Percentiles rank a stretch among this genome's conserved stretches.
Evolutionary conservation across 2,888 invertebrate genomes (phyloP).

Genomic region (Drepanosiphum platanoidis): DNA sequence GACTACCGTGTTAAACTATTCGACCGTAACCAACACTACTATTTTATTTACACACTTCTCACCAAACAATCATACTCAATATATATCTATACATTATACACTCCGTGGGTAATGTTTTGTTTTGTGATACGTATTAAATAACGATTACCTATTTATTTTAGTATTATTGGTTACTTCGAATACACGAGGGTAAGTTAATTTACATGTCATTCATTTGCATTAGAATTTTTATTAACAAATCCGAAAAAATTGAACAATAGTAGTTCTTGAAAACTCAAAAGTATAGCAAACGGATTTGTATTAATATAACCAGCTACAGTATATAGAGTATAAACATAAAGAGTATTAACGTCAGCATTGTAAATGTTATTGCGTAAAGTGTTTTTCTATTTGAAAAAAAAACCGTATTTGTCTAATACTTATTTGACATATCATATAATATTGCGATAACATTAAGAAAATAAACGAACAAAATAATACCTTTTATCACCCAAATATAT

Average conservation of each 20-base stretch:
- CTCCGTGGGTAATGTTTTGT: background rate
- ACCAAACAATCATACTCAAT: conserved; percentile 9
- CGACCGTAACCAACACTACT: conserved; percentile 34
- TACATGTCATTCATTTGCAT: no score
- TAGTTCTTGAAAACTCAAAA: background rate
- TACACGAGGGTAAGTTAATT: background rate
- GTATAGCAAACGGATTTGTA: no score
- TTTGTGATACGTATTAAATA: background rate
- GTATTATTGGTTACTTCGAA: background rate
- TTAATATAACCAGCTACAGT: no score
- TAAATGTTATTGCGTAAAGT: no score
- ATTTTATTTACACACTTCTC: conserved; percentile 56
- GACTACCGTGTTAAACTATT: conserved; percentile 27
- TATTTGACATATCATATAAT: no score
- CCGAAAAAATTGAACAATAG: background rate
- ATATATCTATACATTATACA: background rate
- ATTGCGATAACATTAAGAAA: no score
- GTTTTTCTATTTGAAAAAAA: no score
- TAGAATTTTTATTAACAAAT: background rate
- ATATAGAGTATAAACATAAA: no score
- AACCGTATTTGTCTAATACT: no score
- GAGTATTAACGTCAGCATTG: no score
- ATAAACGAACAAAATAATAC: no score
- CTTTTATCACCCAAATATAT: no score
- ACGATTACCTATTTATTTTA: background rate